A percentile compares a stretch with the other conserved stretches of the same genome.
These are phyloP conservation scores for Polymixis lichenea DNA, from an alignment of 2,888 invertebrate species.

Conservation along the genomic window DNA sequence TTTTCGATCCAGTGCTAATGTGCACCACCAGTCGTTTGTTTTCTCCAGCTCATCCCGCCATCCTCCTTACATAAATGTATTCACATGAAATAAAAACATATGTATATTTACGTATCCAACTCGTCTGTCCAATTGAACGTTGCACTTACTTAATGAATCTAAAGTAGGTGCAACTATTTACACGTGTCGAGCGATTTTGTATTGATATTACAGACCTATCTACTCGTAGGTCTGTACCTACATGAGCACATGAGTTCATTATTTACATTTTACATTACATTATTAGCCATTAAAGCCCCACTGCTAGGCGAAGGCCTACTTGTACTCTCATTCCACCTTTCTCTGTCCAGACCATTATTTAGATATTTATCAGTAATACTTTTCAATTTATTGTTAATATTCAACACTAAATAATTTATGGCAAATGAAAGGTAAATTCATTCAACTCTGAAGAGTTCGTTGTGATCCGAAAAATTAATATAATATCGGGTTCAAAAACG, in stretches of 20 bases:
- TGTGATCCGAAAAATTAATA: background rate
- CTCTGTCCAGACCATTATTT: too few species aligned
- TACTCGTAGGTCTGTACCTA: background rate
- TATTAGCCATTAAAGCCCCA: too few species aligned
- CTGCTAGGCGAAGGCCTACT: too few species aligned
- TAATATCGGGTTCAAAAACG: background rate
- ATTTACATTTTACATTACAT: too few species aligned
- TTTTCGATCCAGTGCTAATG: background rate
- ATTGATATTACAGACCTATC: background rate
- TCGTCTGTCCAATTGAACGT: constrained; percentile 16
- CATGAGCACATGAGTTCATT: background rate
- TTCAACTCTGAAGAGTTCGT: too few species aligned
- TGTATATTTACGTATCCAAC: background rate
- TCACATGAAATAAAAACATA: background rate
- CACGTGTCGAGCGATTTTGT: background rate
- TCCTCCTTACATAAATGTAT: background rate
- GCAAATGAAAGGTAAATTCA: background rate
- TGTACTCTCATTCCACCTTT: too few species aligned
- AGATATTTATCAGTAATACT: too few species aligned
- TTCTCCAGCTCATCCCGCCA: background rate
- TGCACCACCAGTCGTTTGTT: background rate
- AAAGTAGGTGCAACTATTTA: constrained; percentile 15
- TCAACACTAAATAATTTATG: background rate
- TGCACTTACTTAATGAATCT: background rate
- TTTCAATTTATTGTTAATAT: background rate